A percentile compares a stretch with the other conserved stretches of the same genome.
These are phyloP conservation scores for Antheraea yamamai DNA, from an alignment of 2,888 invertebrate species.

Conservation along the genomic window DNA sequence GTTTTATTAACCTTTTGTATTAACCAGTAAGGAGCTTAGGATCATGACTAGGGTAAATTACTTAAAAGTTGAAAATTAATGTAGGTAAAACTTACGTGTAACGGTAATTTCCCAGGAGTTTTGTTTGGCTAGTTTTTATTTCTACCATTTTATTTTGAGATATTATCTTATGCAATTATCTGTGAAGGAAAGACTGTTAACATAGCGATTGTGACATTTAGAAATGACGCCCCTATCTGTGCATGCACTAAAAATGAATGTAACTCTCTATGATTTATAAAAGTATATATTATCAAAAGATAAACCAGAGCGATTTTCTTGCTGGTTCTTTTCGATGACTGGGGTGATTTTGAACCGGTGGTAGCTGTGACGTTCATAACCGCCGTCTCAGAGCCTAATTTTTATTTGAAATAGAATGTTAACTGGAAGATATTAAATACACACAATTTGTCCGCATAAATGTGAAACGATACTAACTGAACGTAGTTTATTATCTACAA, in stretches of 20 bases:
- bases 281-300: too few species aligned
- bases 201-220: too few species aligned
- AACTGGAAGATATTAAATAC: background rate
- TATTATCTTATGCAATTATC: background rate
- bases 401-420: background rate
- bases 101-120: background rate
- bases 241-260: too few species aligned
- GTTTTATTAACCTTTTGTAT: constrained; percentile 17
- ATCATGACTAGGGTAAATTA: background rate
- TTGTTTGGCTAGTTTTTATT: background rate
- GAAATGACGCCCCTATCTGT: too few species aligned
- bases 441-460: background rate
- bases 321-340: too few species aligned
- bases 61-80: constrained; percentile 7
- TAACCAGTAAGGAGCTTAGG: constrained; percentile 12
- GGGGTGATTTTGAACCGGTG: too few species aligned
- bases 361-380: too few species aligned
- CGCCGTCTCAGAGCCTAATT: too few species aligned
- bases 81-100: background rate
- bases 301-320: too few species aligned
- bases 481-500: background rate
- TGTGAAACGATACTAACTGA: background rate
- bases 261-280: too few species aligned
- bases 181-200: background rate
- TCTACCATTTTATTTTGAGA: background rate